These are phyloP conservation scores for Bugulina stolonifera DNA, from an alignment of 2,888 invertebrate species.

Conservation along the genomic window DNA sequence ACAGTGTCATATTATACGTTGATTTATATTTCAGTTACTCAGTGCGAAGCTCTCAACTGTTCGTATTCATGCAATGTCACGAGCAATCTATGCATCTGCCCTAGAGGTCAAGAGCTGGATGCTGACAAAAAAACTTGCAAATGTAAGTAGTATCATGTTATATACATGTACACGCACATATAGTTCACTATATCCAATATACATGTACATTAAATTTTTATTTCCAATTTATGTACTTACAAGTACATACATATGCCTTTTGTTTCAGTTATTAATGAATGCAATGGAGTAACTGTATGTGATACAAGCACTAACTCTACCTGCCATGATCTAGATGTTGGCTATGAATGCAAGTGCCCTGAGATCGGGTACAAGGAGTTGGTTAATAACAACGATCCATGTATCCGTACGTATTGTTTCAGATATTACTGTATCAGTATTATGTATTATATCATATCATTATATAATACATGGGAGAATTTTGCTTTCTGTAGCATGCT, in stretches of 20 bases:
- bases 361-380: neutral
- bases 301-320: neutral
- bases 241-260: too few species aligned
- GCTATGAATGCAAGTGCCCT: conserved; percentile 6
- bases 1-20: too few species aligned
- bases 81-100: conserved; percentile 1
- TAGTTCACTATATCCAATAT: too few species aligned
- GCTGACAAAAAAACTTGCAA: neutral
- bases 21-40: neutral
- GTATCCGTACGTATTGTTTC: neutral
- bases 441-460: too few species aligned
- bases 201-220: too few species aligned
- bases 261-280: conserved; percentile 15
- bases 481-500: too few species aligned
- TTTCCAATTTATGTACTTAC: too few species aligned
- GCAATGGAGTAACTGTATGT: neutral
- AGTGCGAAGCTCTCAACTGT: neutral
- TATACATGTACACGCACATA: too few species aligned
- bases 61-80: neutral
- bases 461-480: too few species aligned
- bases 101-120: neutral
- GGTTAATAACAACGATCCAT: neutral
- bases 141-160: neutral
- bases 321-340: neutral
- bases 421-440: too few species aligned